Percentiles rank a stretch among this genome's conserved stretches.
Conservation (phyloP, 2,888 invertebrate genomes). For the Plagodis dolabraria region DNA sequence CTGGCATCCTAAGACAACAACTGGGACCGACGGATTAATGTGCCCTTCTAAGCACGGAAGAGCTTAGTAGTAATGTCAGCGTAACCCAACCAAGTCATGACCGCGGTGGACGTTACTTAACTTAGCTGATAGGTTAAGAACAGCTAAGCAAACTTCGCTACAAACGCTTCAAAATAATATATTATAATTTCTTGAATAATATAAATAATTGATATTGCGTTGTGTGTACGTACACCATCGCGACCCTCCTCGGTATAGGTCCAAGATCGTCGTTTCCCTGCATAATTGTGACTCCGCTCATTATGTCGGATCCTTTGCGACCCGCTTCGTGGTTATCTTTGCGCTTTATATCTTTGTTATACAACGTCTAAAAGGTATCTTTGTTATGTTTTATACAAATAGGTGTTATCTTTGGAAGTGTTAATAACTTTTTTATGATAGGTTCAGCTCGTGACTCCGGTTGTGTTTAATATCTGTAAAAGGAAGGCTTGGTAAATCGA, state of each 20-base stretch:
- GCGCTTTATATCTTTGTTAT: constrained; percentile 42
- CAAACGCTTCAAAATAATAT: no score
- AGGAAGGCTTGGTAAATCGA: no score
- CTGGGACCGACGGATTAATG: no score
- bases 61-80: no score
- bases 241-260: constrained; percentile 43
- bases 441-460: no score
- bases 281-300: constrained; percentile 82
- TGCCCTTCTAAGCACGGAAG: no score
- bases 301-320: constrained; percentile 77
- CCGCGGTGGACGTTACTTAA: no score
- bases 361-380: constrained; percentile 17
- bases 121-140: no score
- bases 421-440: constrained; percentile 4
- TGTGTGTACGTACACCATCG: constrained; percentile 34
- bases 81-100: no score
- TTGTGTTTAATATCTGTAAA: no score
- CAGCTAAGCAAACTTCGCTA: no score
- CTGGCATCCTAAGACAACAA: no score
- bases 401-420: constrained; percentile 3
- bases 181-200: neutral
- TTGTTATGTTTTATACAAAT: constrained; percentile 8
- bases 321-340: constrained; percentile 78
- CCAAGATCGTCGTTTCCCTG: constrained; percentile 81
- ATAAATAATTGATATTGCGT: neutral